A percentile compares a stretch with the other conserved stretches of the same genome.
Evolutionary conservation across 2,888 invertebrate genomes (phyloP).

Genomic region (Metacarcinus magister): DNA sequence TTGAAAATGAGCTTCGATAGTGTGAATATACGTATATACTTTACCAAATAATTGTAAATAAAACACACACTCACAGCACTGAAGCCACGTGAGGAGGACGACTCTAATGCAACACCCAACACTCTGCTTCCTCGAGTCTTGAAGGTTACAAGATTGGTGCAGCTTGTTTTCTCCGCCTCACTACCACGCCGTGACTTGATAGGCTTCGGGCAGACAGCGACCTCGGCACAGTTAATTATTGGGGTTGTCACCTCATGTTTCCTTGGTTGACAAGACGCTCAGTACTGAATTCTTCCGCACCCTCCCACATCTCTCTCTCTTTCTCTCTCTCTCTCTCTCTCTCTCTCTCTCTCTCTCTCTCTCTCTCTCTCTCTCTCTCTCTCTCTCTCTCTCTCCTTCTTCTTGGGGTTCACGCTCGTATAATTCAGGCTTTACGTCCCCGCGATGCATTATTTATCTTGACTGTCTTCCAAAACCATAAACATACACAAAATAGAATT

Average conservation of each 20-base stretch:
- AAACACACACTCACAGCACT: no score
- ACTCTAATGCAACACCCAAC: not conserved
- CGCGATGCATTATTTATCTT: not conserved
- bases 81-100: not conserved
- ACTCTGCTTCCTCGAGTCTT: no score
- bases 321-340: conserved; percentile 32
- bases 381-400: not conserved
- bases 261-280: not conserved
- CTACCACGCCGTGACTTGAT: not conserved
- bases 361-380: conserved; percentile 19
- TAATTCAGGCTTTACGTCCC: not conserved
- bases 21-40: no score
- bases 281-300: not conserved
- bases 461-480: not conserved
- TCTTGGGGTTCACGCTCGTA: not conserved
- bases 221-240: not conserved
- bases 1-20: no score
- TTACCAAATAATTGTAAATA: no score
- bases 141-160: not conserved
- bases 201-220: not conserved
- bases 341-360: conserved; percentile 43
- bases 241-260: not conserved
- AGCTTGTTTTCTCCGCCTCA: not conserved
- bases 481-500: not conserved
- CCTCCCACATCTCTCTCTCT: no score